These are phyloP conservation scores for Hemicordylus capensis DNA, from an alignment of 2,113 vertebrate genomes.

Conservation along the genomic window DNA sequence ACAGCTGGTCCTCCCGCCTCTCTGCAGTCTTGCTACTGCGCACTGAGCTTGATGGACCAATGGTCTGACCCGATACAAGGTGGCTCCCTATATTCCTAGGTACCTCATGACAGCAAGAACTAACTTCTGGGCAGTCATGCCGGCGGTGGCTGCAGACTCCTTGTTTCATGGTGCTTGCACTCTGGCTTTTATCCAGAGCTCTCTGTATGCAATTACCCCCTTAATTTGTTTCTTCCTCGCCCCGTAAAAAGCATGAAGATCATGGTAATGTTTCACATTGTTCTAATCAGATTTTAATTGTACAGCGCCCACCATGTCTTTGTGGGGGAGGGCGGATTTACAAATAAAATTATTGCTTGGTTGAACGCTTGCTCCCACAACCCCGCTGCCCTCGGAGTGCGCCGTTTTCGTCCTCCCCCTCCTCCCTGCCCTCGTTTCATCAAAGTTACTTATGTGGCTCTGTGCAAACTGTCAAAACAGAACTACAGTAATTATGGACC, in stretches of 20 bases:
- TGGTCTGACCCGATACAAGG: too few relatives aligned
- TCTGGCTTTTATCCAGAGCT: background rate
- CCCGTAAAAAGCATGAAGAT: background rate
- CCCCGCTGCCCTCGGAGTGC: background rate
- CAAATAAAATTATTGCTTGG: background rate
- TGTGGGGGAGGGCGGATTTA: background rate
- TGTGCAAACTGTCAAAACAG: background rate
- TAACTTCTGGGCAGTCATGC: background rate
- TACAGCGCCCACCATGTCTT: background rate
- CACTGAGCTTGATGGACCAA: too few relatives aligned
- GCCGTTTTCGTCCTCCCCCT: background rate
- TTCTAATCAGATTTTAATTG: conserved; percentile 22
- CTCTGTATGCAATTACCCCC: background rate
- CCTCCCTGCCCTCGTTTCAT: background rate
- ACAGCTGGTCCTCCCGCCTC: too few relatives aligned
- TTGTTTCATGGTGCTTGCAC: background rate
- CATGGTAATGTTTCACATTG: conserved; percentile 1
- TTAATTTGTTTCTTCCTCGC: conserved; percentile 9
- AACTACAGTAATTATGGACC: background rate
- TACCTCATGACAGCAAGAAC: background rate
- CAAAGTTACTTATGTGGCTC: background rate
- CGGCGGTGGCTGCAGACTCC: background rate
- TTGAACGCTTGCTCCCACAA: background rate
- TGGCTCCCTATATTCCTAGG: too few relatives aligned
- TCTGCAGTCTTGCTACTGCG: too few relatives aligned